Conservation (phyloP, 2,797 vertebrate genomes). For the Lutjanus argentimaculatus region DNA sequence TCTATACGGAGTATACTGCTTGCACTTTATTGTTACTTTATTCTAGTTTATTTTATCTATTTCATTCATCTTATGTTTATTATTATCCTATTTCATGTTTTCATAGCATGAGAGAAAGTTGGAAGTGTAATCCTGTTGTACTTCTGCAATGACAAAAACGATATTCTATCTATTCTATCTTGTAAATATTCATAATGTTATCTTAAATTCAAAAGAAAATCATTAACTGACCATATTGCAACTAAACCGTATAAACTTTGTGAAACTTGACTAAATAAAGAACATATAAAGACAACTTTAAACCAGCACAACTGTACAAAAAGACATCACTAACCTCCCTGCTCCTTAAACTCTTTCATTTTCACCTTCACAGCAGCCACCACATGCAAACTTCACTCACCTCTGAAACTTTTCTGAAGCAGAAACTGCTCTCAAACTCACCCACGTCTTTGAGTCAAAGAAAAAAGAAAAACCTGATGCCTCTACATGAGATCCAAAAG, state of each 20-base stretch:
- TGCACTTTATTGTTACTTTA: too few relatives aligned
- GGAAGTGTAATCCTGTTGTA: too few relatives aligned
- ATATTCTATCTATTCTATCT: too few relatives aligned
- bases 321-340: not conserved
- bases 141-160: too few relatives aligned
- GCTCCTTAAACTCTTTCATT: constrained; percentile 34
- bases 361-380: constrained; percentile 34
- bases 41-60: too few relatives aligned
- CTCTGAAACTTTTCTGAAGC: constrained; percentile 51
- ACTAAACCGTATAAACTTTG: not conserved
- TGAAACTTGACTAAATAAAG: not conserved
- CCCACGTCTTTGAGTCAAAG: constrained; percentile 41
- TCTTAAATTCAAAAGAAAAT: not conserved
- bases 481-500: constrained; percentile 61
- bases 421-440: constrained; percentile 62
- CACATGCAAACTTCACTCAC: constrained; percentile 60
- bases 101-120: too few relatives aligned
- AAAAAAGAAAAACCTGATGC: constrained; percentile 14
- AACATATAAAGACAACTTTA: not conserved
- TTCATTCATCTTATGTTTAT: too few relatives aligned
- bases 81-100: too few relatives aligned
- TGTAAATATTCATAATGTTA: not conserved
- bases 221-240: not conserved
- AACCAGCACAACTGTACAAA: not conserved
- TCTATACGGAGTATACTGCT: too few relatives aligned